phyloP scores from a whole-genome alignment of 2,113 vertebrate genomes.

The Pungitius pungitius region DNA sequence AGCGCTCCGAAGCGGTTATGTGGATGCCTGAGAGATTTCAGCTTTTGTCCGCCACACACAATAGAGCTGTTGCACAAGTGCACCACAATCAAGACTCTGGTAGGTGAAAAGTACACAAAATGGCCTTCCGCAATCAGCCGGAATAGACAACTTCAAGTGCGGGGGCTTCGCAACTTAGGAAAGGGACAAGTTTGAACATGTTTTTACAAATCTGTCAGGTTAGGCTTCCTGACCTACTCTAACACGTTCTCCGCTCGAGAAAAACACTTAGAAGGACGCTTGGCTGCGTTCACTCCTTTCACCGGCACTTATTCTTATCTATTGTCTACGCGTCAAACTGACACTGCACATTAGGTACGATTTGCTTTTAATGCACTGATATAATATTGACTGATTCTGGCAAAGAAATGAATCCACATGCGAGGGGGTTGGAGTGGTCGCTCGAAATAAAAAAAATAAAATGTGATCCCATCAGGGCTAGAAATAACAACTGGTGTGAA shows the following conservation, averaged over 20 bases:
- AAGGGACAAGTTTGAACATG: constrained; percentile 61
- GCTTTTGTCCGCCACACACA: constrained; percentile 76
- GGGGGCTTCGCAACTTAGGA: constrained; percentile 48
- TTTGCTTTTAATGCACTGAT: constrained; percentile 47
- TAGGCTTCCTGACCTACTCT: constrained; percentile 38
- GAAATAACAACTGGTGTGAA: constrained; percentile 66
- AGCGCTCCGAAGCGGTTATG: constrained; percentile 60
- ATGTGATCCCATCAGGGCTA: constrained; percentile 73
- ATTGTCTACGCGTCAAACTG: constrained; percentile 10
- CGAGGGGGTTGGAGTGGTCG: constrained; percentile 36
- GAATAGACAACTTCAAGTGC: constrained; percentile 55
- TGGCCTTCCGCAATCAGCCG: constrained; percentile 78
- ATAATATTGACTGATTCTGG: constrained; percentile 29
- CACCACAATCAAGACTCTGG: constrained; percentile 78
- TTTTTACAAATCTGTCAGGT: constrained; percentile 54
- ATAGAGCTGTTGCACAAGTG: constrained; percentile 75
- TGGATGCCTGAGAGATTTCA: constrained; percentile 72
- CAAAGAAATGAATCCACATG: constrained; percentile 44
- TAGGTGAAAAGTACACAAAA: constrained; percentile 78
- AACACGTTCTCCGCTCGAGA: constrained; percentile 40
- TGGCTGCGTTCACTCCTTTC: constrained; percentile 22
- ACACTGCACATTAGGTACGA: constrained; percentile 1
- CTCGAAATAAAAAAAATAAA: constrained; percentile 66
- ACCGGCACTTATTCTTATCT: constrained; percentile 32
- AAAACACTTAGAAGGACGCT: constrained; percentile 43